Percentiles rank a stretch among this genome's conserved stretches.
These are phyloP conservation scores for Spheniscus mendiculus DNA, from an alignment of 2,113 vertebrate genomes.

Conservation along the genomic window DNA sequence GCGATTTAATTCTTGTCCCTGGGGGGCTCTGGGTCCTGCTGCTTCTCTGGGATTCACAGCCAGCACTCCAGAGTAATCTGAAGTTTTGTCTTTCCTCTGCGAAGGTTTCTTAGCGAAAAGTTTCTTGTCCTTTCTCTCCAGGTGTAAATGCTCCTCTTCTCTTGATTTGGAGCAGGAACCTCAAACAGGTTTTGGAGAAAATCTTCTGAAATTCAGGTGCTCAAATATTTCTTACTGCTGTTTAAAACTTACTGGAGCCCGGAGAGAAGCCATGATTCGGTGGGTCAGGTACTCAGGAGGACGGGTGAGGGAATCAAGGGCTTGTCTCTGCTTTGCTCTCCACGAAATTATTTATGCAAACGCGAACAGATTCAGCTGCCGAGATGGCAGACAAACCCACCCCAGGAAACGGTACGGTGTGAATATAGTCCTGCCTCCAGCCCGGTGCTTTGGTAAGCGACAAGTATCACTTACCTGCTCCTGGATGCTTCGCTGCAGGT, in stretches of 20 bases:
- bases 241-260: background rate
- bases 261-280: rapidly evolving
- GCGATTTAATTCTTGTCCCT: background rate
- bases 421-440: background rate
- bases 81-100: background rate
- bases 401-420: background rate
- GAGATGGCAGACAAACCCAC: background rate
- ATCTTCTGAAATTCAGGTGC: background rate
- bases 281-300: background rate
- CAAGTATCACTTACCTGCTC: background rate
- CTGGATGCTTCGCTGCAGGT: background rate
- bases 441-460: background rate
- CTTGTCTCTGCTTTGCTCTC: background rate
- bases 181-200: background rate
- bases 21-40: background rate
- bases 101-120: background rate
- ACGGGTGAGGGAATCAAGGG: background rate
- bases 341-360: background rate
- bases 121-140: background rate
- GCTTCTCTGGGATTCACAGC: background rate
- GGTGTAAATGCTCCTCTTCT: background rate
- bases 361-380: background rate
- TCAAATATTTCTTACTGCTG: background rate
- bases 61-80: background rate
- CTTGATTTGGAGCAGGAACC: background rate